phyloP scores from a whole-genome alignment of 2,113 vertebrate genomes.

The Cottus gobio region DNA sequence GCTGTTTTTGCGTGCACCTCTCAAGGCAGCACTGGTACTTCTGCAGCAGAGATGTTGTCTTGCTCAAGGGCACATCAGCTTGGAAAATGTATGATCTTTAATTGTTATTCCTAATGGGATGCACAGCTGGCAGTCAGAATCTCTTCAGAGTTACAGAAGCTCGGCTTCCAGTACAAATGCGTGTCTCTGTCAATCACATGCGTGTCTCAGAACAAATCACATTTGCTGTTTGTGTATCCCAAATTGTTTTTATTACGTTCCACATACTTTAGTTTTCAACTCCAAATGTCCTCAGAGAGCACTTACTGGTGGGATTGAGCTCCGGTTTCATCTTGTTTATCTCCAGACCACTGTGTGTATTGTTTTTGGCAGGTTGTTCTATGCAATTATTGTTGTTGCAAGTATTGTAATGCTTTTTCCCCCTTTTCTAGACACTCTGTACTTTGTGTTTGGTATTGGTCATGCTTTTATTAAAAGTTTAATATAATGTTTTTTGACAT shows the following conservation, averaged over 20 bases:
- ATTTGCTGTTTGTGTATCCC: constrained; percentile 24
- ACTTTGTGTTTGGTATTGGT: constrained; percentile 76
- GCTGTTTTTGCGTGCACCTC: background rate
- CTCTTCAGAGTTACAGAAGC: constrained; percentile 9
- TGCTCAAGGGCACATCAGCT: constrained; percentile 21
- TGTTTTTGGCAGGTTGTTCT: constrained; percentile 76
- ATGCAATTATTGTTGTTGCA: constrained; percentile 81
- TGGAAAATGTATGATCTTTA: background rate
- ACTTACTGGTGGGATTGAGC: constrained; percentile 59
- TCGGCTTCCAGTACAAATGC: constrained; percentile 49
- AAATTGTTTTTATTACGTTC: constrained; percentile 37
- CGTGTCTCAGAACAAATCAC: too few relatives aligned
- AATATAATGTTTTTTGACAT: constrained; percentile 56
- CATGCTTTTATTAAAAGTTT: constrained; percentile 84
- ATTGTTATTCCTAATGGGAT: background rate
- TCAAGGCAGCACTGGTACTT: constrained; percentile 31
- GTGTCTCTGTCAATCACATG: constrained; percentile 5
- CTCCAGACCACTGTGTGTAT: constrained; percentile 64
- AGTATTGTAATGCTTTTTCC: constrained; percentile 73
- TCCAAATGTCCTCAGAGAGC: constrained; percentile 58
- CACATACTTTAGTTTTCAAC: constrained; percentile 54
- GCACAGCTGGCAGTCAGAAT: background rate
- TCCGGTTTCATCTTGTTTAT: constrained; percentile 34
- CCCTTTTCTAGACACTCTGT: constrained; percentile 74
- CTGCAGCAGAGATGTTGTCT: constrained; percentile 16